Percentiles rank a stretch among this genome's conserved stretches.
These are phyloP conservation scores for Loriculus beryllinus DNA, from an alignment of 2,797 vertebrate genomes.

Conservation along the genomic window DNA sequence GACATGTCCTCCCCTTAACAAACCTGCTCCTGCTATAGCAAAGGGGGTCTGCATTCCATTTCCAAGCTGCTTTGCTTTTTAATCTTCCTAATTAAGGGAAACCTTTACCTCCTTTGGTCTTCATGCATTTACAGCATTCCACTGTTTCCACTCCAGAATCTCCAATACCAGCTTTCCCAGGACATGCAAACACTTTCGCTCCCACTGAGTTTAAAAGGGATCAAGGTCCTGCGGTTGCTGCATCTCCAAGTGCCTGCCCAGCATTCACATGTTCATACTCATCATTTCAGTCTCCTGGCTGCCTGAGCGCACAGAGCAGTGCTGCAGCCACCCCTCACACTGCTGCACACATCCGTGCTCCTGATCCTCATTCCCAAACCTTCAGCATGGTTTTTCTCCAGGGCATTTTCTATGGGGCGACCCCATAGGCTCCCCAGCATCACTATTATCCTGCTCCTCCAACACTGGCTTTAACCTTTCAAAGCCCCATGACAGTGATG, in stretches of 20 bases:
- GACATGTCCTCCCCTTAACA: not conserved
- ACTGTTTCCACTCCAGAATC: not conserved
- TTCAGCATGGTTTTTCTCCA: not conserved
- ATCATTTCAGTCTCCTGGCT: not conserved
- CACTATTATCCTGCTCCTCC: not conserved
- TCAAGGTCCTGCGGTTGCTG: not conserved
- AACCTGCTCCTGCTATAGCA: not conserved
- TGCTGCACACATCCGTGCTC: not conserved
- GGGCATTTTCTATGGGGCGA: not conserved
- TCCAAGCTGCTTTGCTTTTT: not conserved
- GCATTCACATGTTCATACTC: not conserved
- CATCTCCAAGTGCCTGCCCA: not conserved
- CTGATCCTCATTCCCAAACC: not conserved
- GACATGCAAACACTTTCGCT: not conserved
- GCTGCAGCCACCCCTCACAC: accelerated
- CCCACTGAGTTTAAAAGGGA: not conserved
- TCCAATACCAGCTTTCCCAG: not conserved
- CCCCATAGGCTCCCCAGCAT: not conserved
- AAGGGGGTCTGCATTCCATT: not conserved
- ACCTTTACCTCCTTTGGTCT: not conserved
- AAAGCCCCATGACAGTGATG: not conserved
- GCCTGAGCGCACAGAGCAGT: accelerated
- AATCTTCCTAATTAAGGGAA: not conserved
- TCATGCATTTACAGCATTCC: not conserved
- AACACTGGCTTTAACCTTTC: not conserved